Percentiles rank a stretch among this genome's conserved stretches.
phyloP scores from a whole-genome alignment of 2,113 vertebrate genomes.

The Nipponia nippon region DNA sequence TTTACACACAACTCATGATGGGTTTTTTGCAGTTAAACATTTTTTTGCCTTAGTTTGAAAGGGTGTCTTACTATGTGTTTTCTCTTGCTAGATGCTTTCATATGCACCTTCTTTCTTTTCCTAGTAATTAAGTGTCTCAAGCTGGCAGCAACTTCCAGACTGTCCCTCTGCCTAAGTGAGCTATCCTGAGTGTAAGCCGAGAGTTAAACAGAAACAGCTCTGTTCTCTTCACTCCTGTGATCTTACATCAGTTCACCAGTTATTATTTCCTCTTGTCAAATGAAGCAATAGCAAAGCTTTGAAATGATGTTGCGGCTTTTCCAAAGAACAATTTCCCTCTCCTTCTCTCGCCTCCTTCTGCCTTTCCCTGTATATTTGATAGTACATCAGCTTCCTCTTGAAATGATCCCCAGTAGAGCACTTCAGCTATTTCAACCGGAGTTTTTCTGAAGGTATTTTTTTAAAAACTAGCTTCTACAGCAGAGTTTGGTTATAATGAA shows the following conservation, averaged over 20 bases:
- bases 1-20: not conserved
- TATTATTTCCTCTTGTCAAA: conserved; percentile 42
- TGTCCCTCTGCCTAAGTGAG: not conserved
- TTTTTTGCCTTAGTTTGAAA: not conserved
- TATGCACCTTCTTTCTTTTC: not conserved
- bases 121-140: not conserved
- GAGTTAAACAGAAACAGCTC: not conserved
- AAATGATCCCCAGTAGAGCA: conserved; percentile 31
- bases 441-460: conserved; percentile 12
- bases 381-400: conserved; percentile 37
- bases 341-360: not conserved
- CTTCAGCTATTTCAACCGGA: not conserved
- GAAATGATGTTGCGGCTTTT: not conserved
- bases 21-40: not conserved
- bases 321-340: conserved; percentile 28
- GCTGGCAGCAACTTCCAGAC: not conserved
- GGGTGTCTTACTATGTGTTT: not conserved
- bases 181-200: not conserved
- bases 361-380: not conserved
- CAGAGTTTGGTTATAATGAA: conserved; percentile 35
- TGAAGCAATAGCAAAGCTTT: conserved; percentile 24
- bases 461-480: not conserved
- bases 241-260: not conserved
- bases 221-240: not conserved
- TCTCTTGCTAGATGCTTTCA: not conserved